phyloP scores from a whole-genome alignment of 2,888 invertebrate species.

The Notodonta dromedarius region DNA sequence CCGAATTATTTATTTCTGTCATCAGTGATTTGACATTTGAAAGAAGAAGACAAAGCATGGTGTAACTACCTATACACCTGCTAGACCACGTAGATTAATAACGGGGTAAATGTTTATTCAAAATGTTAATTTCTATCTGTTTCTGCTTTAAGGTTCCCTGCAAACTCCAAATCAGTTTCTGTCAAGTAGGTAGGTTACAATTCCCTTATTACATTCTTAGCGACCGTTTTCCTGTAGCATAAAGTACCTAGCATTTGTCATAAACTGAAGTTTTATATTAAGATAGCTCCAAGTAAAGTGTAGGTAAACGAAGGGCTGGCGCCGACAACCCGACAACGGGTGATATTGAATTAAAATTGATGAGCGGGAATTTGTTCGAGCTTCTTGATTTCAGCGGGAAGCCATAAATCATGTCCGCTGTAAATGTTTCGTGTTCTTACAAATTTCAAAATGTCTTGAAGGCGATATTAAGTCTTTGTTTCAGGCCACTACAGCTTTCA shows the following conservation, averaged over 20 bases:
- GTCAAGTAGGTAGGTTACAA: background rate
- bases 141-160: background rate
- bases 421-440: slow-evolving; percentile 38
- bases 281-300: background rate
- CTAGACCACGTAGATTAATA: too few relatives aligned
- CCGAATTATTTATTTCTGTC: too few relatives aligned
- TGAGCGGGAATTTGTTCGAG: slow-evolving; percentile 47
- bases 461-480: slow-evolving; percentile 21
- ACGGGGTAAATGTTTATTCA: too few relatives aligned
- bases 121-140: background rate
- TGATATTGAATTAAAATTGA: slow-evolving; percentile 49
- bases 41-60: too few relatives aligned
- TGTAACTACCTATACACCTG: too few relatives aligned
- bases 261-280: slow-evolving; percentile 4
- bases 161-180: background rate
- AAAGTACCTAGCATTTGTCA: background rate
- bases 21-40: too few relatives aligned
- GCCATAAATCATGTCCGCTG: slow-evolving; percentile 41
- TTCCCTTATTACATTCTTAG: background rate
- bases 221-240: background rate
- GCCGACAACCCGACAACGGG: slow-evolving; percentile 36
- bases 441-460: slow-evolving; percentile 31
- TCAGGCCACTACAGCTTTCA: slow-evolving; percentile 17
- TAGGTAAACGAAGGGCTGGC: slow-evolving; percentile 24
- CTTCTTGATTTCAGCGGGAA: slow-evolving; percentile 48